Conservation (phyloP, 1,140 invertebrate genomes). For the Dolichoris vasculosae region DNA sequence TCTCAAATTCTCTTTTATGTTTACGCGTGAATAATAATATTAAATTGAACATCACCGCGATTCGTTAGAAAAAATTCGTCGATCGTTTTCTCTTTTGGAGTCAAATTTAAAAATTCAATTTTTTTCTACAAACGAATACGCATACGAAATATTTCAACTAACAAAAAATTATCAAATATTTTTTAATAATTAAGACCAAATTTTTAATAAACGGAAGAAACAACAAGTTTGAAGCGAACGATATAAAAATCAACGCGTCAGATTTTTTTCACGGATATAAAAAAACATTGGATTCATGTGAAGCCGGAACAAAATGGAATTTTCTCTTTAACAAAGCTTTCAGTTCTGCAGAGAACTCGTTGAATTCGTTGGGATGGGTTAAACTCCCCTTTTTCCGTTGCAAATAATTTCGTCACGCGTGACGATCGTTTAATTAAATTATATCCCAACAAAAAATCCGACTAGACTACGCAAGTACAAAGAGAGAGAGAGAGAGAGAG, state of each 20-base stretch:
- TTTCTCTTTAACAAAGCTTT: constrained; percentile 52
- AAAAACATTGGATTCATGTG: constrained; percentile 25
- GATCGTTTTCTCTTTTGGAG: background rate
- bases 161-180: background rate
- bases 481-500: constrained; percentile 25
- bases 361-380: constrained; percentile 13
- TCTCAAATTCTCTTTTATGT: too few species aligned
- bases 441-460: constrained; percentile 41
- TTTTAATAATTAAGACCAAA: constrained; percentile 11
- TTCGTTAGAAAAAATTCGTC: too few species aligned
- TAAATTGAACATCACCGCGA: too few species aligned
- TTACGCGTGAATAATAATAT: too few species aligned
- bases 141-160: background rate
- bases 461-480: background rate
- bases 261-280: constrained; percentile 8
- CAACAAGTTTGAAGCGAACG: background rate
- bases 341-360: background rate
- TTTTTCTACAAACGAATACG: background rate
- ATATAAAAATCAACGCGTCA: constrained; percentile 12
- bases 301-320: constrained; percentile 44
- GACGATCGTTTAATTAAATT: constrained; percentile 50
- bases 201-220: background rate
- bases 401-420: constrained; percentile 46
- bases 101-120: background rate
- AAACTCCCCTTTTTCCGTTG: constrained; percentile 13